Evolutionary conservation across 2,113 vertebrate genomes (phyloP).

Genomic region (Myotis davidii): DNA sequence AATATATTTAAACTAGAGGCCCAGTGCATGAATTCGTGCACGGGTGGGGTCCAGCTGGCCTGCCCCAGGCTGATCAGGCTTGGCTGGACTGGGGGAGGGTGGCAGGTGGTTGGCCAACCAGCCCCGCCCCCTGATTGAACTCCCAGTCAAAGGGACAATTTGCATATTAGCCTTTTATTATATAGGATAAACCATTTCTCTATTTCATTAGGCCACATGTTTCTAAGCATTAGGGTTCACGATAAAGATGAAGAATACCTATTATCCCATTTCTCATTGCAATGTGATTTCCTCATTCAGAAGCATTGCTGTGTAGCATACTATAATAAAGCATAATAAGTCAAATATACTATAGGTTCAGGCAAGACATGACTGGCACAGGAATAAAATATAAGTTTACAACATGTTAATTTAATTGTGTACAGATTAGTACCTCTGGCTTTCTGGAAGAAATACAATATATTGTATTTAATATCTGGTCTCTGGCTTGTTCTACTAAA

Average conservation of each 20-base stretch:
- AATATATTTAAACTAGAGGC: neutral
- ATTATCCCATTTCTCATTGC: neutral
- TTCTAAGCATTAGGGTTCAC: neutral
- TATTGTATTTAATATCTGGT: neutral
- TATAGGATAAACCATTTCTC: neutral
- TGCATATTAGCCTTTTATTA: too few relatives aligned
- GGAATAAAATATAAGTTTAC: neutral
- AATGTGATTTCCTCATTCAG: neutral
- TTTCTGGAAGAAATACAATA: neutral
- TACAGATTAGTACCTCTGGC: neutral
- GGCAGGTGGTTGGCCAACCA: too few relatives aligned
- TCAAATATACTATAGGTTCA: neutral
- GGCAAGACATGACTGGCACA: neutral
- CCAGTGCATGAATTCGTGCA: too few relatives aligned
- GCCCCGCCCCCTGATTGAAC: too few relatives aligned
- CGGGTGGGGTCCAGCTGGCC: too few relatives aligned
- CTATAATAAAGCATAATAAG: neutral
- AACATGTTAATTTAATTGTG: neutral
- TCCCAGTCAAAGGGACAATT: too few relatives aligned
- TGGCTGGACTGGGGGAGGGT: too few relatives aligned
- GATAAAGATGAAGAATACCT: neutral
- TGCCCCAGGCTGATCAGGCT: too few relatives aligned
- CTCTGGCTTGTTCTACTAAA: neutral
- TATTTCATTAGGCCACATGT: neutral
- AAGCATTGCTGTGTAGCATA: neutral